These are phyloP conservation scores for Phania funesta DNA, from an alignment of 2,888 invertebrate genomes.

Conservation along the genomic window DNA sequence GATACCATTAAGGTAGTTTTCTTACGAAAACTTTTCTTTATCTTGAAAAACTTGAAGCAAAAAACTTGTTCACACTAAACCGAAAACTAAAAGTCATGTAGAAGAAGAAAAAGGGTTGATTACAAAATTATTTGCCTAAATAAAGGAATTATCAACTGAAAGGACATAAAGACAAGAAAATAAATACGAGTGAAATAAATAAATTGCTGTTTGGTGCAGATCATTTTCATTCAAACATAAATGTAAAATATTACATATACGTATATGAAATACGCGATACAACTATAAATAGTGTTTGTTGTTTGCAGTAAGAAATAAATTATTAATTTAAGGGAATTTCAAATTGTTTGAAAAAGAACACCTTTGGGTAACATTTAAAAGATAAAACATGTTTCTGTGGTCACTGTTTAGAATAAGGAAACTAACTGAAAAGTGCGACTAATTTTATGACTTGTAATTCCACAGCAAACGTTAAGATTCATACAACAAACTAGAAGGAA, in stretches of 20 bases:
- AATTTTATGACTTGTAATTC: constrained; percentile 61
- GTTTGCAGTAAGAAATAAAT: constrained; percentile 26
- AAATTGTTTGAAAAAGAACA: constrained; percentile 41
- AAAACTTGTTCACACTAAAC: constrained; percentile 52
- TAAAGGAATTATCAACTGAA: constrained; percentile 58
- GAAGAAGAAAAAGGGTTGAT: constrained; percentile 55
- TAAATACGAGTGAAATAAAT: neutral
- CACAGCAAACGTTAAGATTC: constrained; percentile 38
- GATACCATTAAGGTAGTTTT: constrained; percentile 64
- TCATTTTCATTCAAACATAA: constrained; percentile 33
- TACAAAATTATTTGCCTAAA: constrained; percentile 55
- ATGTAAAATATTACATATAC: constrained; percentile 44
- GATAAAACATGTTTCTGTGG: constrained; percentile 61
- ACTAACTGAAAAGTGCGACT: constrained; percentile 51
- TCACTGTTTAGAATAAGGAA: constrained; percentile 3
- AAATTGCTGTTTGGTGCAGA: too few relatives aligned
- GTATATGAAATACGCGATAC: neutral
- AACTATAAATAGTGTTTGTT: neutral
- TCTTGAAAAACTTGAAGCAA: constrained; percentile 52
- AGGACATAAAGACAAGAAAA: constrained; percentile 26
- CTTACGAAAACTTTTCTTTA: constrained; percentile 48
- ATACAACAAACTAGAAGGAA: constrained; percentile 55
- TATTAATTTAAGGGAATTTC: constrained; percentile 51
- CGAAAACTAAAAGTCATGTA: constrained; percentile 38
- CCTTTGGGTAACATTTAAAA: constrained; percentile 64